These are phyloP conservation scores for Enteromius unitaeniatus DNA, from an alignment of 2,797 vertebrate genomes.

Conservation along the genomic window DNA sequence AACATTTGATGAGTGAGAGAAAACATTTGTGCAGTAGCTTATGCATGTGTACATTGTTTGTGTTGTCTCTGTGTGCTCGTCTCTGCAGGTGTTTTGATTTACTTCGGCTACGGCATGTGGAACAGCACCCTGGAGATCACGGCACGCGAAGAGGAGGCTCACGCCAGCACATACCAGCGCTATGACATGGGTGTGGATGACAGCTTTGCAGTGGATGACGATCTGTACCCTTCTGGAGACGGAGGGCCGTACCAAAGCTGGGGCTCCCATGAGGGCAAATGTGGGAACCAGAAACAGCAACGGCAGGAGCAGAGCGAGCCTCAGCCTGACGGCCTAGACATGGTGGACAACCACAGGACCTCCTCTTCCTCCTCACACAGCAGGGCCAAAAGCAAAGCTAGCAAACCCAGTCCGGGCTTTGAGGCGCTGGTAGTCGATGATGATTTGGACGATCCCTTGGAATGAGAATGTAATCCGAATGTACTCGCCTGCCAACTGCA, in stretches of 20 bases:
- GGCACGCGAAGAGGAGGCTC: slow-evolving; percentile 90
- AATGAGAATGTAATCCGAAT: slow-evolving; percentile 74
- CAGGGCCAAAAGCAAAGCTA: slow-evolving; percentile 87
- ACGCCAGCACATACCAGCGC: slow-evolving; percentile 96
- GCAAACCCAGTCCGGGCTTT: slow-evolving; percentile 78
- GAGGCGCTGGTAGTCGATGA: slow-evolving; percentile 91
- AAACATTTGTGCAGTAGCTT: slow-evolving; percentile 23
- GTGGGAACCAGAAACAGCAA: slow-evolving; percentile 71
- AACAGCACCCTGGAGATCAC: slow-evolving; percentile 95
- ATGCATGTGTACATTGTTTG: slow-evolving; percentile 30
- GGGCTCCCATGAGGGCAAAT: slow-evolving; percentile 75
- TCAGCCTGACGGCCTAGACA: slow-evolving; percentile 56
- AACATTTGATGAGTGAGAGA: neutral
- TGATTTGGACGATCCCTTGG: slow-evolving; percentile 88
- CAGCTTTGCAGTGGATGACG: slow-evolving; percentile 87
- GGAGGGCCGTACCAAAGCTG: slow-evolving; percentile 77
- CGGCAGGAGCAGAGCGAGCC: slow-evolving; percentile 80
- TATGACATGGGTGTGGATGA: slow-evolving; percentile 94
- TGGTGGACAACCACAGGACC: slow-evolving; percentile 77
- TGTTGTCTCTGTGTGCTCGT: slow-evolving; percentile 42
- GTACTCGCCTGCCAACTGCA: slow-evolving; percentile 68
- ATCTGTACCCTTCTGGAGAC: slow-evolving; percentile 78
- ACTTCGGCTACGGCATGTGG: slow-evolving; percentile 98
- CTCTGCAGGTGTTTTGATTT: slow-evolving; percentile 90
- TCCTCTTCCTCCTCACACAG: slow-evolving; percentile 66